phyloP scores from a whole-genome alignment of 92 coral and sea anemone genomes.

The Palythoa grandiflora region DNA sequence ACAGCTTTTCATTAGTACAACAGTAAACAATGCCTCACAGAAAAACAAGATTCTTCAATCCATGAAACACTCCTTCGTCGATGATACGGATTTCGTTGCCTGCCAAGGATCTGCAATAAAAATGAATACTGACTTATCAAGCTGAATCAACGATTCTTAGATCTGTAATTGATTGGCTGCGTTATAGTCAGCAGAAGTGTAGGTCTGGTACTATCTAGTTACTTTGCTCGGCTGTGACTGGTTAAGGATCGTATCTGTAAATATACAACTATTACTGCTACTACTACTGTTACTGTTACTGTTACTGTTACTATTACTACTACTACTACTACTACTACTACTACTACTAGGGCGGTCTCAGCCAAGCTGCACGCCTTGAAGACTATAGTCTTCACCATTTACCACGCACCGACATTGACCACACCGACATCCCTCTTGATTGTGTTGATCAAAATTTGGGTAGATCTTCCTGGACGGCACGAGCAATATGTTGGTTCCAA shows the following conservation, averaged over 20 bases:
- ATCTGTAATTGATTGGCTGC: not conserved
- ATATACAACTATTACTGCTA: too few relatives aligned
- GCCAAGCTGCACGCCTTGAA: too few relatives aligned
- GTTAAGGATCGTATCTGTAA: not conserved
- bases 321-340: too few relatives aligned
- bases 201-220: not conserved
- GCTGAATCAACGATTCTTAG: not conserved
- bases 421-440: conserved; percentile 41
- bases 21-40: conserved; percentile 21
- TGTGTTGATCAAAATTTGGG: conserved; percentile 35
- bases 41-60: conserved; percentile 23
- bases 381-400: too few relatives aligned
- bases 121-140: not conserved
- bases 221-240: not conserved
- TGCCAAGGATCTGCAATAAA: conserved; percentile 23
- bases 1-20: not conserved
- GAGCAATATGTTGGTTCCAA: conserved; percentile 56
- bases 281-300: too few relatives aligned
- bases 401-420: not conserved
- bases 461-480: conserved; percentile 40
- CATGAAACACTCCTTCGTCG: conserved; percentile 30
- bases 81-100: conserved; percentile 25
- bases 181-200: not conserved
- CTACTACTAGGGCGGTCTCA: too few relatives aligned
- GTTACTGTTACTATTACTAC: too few relatives aligned